Evolutionary conservation across 2,797 vertebrate genomes (phyloP).

Genomic region (Linurgus olivaceus): DNA sequence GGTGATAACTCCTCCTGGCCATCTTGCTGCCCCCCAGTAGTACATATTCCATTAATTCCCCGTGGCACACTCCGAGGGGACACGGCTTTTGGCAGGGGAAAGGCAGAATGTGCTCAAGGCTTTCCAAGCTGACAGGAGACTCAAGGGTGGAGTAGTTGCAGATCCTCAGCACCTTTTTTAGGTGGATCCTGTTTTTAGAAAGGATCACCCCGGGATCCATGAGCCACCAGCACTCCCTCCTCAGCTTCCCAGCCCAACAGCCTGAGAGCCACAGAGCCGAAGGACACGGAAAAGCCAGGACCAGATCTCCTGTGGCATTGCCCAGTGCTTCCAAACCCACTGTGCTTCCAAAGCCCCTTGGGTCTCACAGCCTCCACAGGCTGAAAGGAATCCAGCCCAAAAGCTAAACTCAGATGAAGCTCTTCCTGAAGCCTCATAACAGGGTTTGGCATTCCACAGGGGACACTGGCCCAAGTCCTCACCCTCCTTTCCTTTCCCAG

Average conservation of each 20-base stretch:
- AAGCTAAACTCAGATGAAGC: neutral
- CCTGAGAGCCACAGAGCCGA: neutral
- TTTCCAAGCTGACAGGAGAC: neutral
- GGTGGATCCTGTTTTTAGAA: too few species aligned
- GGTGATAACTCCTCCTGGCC: neutral
- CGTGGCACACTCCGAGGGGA: fast-evolving
- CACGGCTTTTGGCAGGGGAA: fast-evolving
- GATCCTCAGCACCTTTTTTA: neutral
- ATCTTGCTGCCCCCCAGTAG: neutral
- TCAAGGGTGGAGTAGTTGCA: neutral
- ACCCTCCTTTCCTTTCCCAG: neutral
- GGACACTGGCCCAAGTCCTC: neutral
- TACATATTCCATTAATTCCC: neutral
- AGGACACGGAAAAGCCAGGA: fast-evolving
- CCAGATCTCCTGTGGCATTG: fast-evolving
- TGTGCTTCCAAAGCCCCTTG: neutral
- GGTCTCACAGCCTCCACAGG: neutral
- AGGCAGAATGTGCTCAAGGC: neutral
- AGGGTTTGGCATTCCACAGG: neutral
- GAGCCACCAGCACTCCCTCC: neutral
- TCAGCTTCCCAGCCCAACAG: neutral
- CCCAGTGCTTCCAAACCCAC: neutral
- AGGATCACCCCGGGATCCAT: fast-evolving
- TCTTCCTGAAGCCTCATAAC: neutral
- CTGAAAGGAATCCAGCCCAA: neutral